Conservation (phyloP, 1,140 invertebrate genomes). For the Drosophila arawakana region DNA sequence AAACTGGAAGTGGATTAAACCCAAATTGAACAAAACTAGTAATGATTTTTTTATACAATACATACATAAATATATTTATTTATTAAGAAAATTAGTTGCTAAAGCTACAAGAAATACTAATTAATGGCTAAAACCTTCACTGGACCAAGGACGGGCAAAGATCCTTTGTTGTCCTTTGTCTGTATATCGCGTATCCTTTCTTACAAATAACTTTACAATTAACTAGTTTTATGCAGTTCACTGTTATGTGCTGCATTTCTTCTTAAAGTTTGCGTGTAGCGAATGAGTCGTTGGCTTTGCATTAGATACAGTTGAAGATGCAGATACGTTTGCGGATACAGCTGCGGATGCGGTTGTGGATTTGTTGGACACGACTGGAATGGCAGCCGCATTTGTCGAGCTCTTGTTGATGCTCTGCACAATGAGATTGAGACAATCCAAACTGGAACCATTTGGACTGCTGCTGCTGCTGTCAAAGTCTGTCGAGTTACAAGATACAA, state of each 20-base stretch:
- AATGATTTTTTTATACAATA: slow-evolving; percentile 21
- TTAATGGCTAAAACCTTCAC: slow-evolving; percentile 59
- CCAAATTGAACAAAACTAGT: not conserved
- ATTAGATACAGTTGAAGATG: slow-evolving; percentile 8
- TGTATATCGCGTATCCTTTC: slow-evolving; percentile 74
- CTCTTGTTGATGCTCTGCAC: slow-evolving; percentile 87
- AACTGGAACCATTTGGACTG: slow-evolving; percentile 85
- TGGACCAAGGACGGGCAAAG: slow-evolving; percentile 25
- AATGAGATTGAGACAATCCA: slow-evolving; percentile 88
- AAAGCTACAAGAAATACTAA: slow-evolving; percentile 61
- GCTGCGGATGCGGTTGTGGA: slow-evolving; percentile 1
- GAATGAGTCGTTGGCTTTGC: slow-evolving; percentile 32
- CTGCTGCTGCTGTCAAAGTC: slow-evolving; percentile 49
- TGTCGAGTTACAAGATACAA: slow-evolving; percentile 3
- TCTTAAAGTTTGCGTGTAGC: slow-evolving; percentile 74
- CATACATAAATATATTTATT: not conserved
- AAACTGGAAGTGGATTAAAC: slow-evolving; percentile 74
- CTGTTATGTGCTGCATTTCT: slow-evolving; percentile 77
- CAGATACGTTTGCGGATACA: slow-evolving; percentile 32
- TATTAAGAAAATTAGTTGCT: slow-evolving; percentile 61
- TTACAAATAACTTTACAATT: slow-evolving; percentile 68
- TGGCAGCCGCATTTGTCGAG: slow-evolving; percentile 49
- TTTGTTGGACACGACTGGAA: slow-evolving; percentile 29
- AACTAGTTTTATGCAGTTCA: slow-evolving; percentile 27
- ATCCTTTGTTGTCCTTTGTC: slow-evolving; percentile 5